These are phyloP conservation scores for Drosophila nannoptera DNA, from an alignment of 1,140 invertebrate species.

Conservation along the genomic window DNA sequence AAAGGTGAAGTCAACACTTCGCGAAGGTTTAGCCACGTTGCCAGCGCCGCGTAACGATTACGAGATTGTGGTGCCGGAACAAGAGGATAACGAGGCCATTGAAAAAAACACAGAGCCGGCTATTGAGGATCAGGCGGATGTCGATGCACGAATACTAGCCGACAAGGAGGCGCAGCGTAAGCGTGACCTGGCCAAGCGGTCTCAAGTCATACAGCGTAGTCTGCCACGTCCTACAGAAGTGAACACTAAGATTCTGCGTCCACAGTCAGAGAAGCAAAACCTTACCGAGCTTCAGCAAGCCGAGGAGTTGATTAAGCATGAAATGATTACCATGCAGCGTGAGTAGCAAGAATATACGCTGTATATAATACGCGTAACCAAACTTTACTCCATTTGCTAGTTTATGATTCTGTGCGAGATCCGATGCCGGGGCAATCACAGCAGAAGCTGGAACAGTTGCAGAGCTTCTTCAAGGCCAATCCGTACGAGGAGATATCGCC, in stretches of 20 bases:
- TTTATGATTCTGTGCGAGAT: conserved; percentile 91
- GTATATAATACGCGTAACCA: not conserved
- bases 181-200: conserved; percentile 87
- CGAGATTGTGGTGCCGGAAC: conserved; percentile 97
- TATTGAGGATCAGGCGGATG: conserved; percentile 93
- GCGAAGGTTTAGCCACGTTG: conserved; percentile 86
- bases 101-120: conserved; percentile 78
- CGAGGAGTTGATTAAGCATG: conserved; percentile 97
- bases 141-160: conserved; percentile 84
- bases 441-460: conserved; percentile 78
- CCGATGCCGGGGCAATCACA: conserved; percentile 80
- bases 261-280: conserved; percentile 84
- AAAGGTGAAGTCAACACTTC: conserved; percentile 86
- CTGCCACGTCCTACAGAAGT: conserved; percentile 94
- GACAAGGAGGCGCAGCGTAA: conserved; percentile 65
- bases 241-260: conserved; percentile 89
- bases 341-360: conserved; percentile 10
- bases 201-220: conserved; percentile 92
- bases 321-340: conserved; percentile 96
- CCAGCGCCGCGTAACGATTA: conserved; percentile 97
- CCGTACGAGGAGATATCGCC: conserved; percentile 87
- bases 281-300: conserved; percentile 95
- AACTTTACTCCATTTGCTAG: conserved; percentile 1
- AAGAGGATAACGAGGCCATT: conserved; percentile 84
- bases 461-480: conserved; percentile 89